Conservation (phyloP, 2,113 vertebrate genomes). For the Cynopterus brachyotis region DNA sequence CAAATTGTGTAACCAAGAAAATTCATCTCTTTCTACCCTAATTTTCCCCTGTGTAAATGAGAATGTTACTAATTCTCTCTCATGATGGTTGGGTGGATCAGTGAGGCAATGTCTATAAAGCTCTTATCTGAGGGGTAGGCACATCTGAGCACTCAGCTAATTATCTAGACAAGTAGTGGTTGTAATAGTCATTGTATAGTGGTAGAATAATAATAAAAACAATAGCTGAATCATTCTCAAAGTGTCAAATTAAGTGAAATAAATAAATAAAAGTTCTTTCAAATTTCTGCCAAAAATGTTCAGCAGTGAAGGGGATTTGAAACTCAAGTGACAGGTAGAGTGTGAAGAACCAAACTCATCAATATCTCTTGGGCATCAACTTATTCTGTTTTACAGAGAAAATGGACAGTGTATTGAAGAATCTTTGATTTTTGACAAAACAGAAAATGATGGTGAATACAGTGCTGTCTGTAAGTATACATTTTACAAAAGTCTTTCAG, state of each 20-base stretch:
- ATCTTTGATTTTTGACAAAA: fast-evolving
- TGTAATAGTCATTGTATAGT: neutral
- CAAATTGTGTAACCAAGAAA: neutral
- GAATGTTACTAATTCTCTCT: neutral
- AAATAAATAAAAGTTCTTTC: neutral
- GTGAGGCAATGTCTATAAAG: neutral
- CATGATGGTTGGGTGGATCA: neutral
- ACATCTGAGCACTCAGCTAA: neutral
- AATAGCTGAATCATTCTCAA: neutral
- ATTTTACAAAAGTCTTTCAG: neutral
- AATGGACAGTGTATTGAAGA: neutral
- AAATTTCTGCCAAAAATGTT: neutral
- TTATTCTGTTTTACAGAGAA: constrained; percentile 32
- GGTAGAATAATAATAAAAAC: too few relatives aligned
- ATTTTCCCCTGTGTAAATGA: neutral
- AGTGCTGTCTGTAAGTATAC: neutral
- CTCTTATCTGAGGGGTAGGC: neutral
- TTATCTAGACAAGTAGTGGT: neutral
- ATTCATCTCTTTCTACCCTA: neutral
- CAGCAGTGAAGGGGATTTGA: neutral
- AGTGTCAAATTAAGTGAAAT: neutral
- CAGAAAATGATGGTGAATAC: neutral
- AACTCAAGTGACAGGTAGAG: neutral
- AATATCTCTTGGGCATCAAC: neutral
- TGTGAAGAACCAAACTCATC: neutral